phyloP scores from a whole-genome alignment of 2,113 vertebrate genomes.

The Heterotis niloticus region DNA sequence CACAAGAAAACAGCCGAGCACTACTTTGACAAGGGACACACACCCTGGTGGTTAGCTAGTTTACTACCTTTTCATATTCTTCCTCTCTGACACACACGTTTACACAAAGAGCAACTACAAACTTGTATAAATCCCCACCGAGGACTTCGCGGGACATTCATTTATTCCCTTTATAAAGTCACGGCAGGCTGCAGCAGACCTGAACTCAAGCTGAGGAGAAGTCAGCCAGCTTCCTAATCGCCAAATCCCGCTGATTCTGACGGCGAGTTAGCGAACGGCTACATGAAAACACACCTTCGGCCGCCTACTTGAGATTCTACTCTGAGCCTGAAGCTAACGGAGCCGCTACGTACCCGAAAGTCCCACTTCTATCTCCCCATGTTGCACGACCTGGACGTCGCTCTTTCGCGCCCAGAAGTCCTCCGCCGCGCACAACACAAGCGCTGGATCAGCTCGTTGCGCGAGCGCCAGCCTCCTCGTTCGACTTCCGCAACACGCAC shows the following conservation, averaged over 20 bases:
- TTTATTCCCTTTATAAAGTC: neutral
- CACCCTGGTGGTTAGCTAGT: neutral
- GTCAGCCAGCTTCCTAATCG: neutral
- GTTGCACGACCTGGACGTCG: neutral
- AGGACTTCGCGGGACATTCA: neutral
- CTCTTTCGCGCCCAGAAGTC: neutral
- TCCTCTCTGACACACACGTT: neutral
- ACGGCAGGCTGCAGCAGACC: neutral
- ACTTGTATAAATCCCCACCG: neutral
- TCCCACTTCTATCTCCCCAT: slow-evolving; percentile 27
- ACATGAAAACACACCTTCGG: neutral
- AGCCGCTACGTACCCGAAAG: slow-evolving; percentile 11
- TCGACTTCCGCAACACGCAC: neutral
- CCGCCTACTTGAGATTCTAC: no score
- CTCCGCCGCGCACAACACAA: slow-evolving; percentile 6
- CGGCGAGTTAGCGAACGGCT: neutral
- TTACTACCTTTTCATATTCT: neutral
- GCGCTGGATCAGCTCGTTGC: neutral
- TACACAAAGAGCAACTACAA: neutral
- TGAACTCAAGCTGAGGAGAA: slow-evolving; percentile 1
- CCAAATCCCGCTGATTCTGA: slow-evolving; percentile 23
- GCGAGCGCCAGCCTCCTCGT: neutral
- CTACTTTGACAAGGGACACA: neutral
- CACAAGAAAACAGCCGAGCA: no score
- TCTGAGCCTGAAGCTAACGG: no score